Conservation (phyloP, 2,888 invertebrate species). For the Cryptus viduatorius region DNA sequence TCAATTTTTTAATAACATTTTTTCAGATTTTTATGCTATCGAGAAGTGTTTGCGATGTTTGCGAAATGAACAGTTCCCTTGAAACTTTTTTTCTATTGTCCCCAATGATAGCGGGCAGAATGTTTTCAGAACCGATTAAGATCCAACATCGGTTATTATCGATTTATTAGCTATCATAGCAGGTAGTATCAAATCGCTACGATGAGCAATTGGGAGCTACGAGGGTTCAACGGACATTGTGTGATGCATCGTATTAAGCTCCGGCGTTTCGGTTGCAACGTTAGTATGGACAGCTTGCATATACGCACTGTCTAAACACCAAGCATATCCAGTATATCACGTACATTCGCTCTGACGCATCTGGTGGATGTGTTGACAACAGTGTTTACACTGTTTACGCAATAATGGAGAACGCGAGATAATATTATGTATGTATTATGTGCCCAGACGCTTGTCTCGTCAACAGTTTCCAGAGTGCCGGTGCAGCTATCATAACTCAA, state of each 20-base stretch:
- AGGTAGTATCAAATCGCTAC: neutral
- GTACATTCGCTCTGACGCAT: neutral
- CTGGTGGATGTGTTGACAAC: constrained; percentile 14
- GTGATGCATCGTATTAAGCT: neutral
- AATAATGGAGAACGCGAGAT: constrained; percentile 6
- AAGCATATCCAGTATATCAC: constrained; percentile 8
- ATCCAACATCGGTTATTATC: neutral
- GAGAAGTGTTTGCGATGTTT: too few species aligned
- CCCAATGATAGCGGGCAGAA: neutral
- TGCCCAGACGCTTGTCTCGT: neutral
- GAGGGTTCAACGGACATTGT: neutral
- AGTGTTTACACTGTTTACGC: constrained; percentile 9
- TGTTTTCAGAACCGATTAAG: neutral
- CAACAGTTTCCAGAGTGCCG: neutral
- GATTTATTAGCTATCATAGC: neutral
- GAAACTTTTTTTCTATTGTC: neutral
- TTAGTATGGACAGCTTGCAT: constrained; percentile 14
- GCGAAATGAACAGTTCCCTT: too few species aligned
- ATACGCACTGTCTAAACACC: neutral
- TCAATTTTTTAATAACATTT: too few species aligned
- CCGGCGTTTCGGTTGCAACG: constrained; percentile 15
- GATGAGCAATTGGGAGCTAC: neutral
- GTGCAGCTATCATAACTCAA: neutral
- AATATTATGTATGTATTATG: neutral
- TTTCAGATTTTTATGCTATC: too few species aligned